Percentiles rank a stretch among this genome's conserved stretches.
These are phyloP conservation scores for Pluvianellus socialis DNA, from an alignment of 2,113 vertebrate species.

Conservation along the genomic window DNA sequence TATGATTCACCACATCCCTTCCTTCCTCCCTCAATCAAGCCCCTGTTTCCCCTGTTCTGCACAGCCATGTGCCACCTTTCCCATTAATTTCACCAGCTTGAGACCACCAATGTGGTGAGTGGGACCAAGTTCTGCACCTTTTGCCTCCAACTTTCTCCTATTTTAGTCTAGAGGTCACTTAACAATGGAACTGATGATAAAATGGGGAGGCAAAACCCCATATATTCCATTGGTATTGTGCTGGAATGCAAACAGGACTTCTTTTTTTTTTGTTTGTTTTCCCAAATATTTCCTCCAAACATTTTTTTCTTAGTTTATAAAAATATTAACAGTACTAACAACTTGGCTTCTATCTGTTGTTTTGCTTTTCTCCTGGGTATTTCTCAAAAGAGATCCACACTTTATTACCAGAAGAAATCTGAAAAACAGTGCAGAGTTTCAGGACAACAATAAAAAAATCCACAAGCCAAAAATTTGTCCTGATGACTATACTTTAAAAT, in stretches of 20 bases:
- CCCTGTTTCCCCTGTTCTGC: not conserved
- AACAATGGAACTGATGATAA: not conserved
- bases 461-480: not conserved
- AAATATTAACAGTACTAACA: not conserved
- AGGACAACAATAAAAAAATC: not conserved
- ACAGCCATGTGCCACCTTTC: not conserved
- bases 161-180: not conserved
- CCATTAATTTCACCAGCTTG: not conserved
- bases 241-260: not conserved
- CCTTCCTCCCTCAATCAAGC: not conserved
- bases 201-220: not conserved
- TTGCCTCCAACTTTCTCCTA: not conserved
- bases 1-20: not conserved
- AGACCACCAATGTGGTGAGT: not conserved
- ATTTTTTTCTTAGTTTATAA: not conserved
- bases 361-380: not conserved
- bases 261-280: not conserved
- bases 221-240: not conserved
- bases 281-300: not conserved
- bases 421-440: not conserved
- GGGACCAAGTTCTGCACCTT: not conserved
- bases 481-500: not conserved
- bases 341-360: not conserved
- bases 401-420: not conserved
- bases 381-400: not conserved